These are phyloP conservation scores for Halictus ligatus DNA, from an alignment of 2,888 invertebrate genomes.

Conservation along the genomic window DNA sequence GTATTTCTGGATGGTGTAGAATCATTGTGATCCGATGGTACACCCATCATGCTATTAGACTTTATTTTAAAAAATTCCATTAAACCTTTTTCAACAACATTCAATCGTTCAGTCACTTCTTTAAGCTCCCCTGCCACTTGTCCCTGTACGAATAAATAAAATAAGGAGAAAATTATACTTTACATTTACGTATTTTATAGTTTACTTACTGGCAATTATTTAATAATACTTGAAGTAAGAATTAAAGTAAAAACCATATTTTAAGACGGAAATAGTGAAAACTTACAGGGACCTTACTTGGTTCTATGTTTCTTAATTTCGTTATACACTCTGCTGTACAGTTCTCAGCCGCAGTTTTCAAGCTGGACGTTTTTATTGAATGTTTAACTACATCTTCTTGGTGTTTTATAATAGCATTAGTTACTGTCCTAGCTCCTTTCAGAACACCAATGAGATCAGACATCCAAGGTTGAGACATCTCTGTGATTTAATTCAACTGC, in stretches of 20 bases:
- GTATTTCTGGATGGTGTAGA: constrained; percentile 25
- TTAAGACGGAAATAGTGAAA: constrained; percentile 29
- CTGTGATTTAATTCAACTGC: constrained; percentile 22
- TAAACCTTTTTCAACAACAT: constrained; percentile 90
- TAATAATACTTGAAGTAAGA: not conserved
- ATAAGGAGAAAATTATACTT: constrained; percentile 55
- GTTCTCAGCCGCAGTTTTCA: constrained; percentile 85
- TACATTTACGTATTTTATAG: constrained; percentile 11
- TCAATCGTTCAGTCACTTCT: constrained; percentile 88
- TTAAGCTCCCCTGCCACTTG: constrained; percentile 84
- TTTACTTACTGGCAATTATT: not conserved
- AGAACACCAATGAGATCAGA: constrained; percentile 88
- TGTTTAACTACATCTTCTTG: constrained; percentile 87
- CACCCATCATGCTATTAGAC: constrained; percentile 69
- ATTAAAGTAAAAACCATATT: not conserved
- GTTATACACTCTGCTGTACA: constrained; percentile 70
- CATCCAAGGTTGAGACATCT: constrained; percentile 79
- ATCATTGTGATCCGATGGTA: constrained; percentile 43
- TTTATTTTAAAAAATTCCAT: constrained; percentile 86
- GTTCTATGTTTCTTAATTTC: constrained; percentile 77
- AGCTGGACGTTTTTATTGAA: constrained; percentile 90
- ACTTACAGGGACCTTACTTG: constrained; percentile 83
- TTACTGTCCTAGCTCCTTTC: constrained; percentile 89
- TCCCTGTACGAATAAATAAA: constrained; percentile 74
- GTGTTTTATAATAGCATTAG: constrained; percentile 88